Evolutionary conservation across 2,888 invertebrate species (phyloP).

Genomic region (Ditula angustiorana): DNA sequence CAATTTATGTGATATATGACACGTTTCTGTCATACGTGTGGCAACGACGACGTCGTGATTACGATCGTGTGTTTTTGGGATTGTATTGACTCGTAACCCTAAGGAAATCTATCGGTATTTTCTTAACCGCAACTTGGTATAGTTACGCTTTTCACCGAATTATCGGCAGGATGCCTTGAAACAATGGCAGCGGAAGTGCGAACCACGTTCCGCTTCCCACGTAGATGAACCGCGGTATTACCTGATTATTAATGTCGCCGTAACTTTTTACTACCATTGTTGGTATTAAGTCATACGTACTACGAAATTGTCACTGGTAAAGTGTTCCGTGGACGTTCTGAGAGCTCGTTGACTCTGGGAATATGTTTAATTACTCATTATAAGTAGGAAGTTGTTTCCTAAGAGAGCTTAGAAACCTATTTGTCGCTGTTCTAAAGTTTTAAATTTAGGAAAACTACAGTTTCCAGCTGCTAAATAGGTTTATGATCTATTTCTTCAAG

Average conservation of each 20-base stretch:
- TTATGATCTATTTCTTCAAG: too few species aligned
- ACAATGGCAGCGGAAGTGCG: constrained; percentile 72
- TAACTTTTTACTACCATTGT: constrained; percentile 26
- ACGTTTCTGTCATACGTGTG: too few species aligned
- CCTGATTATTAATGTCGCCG: constrained; percentile 47
- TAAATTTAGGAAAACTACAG: too few species aligned
- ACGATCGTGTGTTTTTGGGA: too few species aligned
- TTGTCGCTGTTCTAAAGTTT: too few species aligned
- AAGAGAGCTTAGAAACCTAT: too few species aligned
- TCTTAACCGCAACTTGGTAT: background rate
- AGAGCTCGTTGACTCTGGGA: constrained; percentile 3
- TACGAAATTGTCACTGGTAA: constrained; percentile 10
- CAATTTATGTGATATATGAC: too few species aligned
- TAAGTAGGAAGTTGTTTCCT: too few species aligned
- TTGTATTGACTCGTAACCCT: background rate
- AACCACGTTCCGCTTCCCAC: constrained; percentile 71
- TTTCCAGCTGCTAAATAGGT: too few species aligned
- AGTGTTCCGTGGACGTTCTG: constrained; percentile 17
- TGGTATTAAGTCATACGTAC: constrained; percentile 29
- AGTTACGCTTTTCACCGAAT: constrained; percentile 26
- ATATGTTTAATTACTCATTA: background rate
- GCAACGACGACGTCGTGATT: too few species aligned
- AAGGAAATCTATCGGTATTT: background rate
- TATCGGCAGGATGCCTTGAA: constrained; percentile 67
- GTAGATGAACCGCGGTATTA: constrained; percentile 57